phyloP scores from a whole-genome alignment of 2,113 vertebrate species.

The Perca flavescens region DNA sequence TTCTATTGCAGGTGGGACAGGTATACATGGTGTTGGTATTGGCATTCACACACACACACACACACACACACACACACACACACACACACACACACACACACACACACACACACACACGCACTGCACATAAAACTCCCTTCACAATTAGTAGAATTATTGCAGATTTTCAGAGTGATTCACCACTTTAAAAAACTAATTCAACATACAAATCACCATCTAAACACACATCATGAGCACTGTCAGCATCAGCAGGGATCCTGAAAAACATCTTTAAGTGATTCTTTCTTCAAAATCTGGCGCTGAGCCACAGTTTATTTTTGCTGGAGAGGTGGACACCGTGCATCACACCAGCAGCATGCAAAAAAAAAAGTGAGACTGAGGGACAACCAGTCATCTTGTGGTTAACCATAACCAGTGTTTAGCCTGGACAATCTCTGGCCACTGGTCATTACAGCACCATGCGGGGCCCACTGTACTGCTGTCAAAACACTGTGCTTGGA shows the following conservation, averaged over 20 bases:
- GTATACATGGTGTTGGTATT: no score
- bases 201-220: background rate
- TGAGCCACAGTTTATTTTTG: constrained; percentile 58
- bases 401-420: constrained; percentile 71
- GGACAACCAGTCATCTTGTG: constrained; percentile 69
- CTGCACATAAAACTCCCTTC: background rate
- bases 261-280: constrained; percentile 39
- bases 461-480: constrained; percentile 53
- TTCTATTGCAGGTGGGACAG: no score
- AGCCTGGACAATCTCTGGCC: constrained; percentile 52
- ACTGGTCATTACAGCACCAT: constrained; percentile 68
- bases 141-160: background rate
- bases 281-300: constrained; percentile 64
- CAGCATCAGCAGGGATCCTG: constrained; percentile 27
- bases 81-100: background rate
- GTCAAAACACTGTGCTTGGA: constrained; percentile 73
- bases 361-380: constrained; percentile 37
- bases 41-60: background rate
- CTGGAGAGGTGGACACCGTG: constrained; percentile 49
- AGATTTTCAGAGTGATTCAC: background rate
- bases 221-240: background rate
- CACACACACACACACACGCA: background rate
- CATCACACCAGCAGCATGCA: constrained; percentile 41
- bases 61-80: background rate
- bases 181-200: background rate